Conservation (phyloP, 2,888 invertebrate species). For the Geophilus truncorum region DNA sequence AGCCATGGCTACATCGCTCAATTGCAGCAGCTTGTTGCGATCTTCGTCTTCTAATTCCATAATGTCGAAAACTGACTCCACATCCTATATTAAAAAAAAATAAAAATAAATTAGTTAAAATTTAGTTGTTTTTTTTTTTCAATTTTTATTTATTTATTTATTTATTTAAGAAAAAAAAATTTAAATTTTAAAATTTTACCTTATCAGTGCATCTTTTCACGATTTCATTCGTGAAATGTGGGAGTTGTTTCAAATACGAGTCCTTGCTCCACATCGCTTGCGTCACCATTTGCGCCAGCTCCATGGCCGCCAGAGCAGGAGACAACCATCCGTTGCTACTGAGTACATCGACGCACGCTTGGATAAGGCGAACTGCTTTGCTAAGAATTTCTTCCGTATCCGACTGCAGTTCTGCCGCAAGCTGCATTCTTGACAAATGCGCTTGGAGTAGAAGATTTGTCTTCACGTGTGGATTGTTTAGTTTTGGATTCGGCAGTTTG, state of each 20-base stretch:
- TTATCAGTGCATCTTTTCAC: conserved; percentile 88
- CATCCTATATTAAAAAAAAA: conserved; percentile 51
- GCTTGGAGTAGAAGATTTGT: conserved; percentile 93
- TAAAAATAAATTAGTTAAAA: no score
- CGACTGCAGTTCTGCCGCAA: conserved; percentile 93
- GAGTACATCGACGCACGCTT: conserved; percentile 86
- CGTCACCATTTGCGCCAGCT: conserved; percentile 98
- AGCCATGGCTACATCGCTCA: conserved; percentile 80
- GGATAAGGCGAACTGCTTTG: conserved; percentile 55
- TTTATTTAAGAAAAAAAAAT: neutral
- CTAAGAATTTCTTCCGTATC: conserved; percentile 88
- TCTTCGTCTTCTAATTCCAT: conserved; percentile 89
- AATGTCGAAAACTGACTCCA: conserved; percentile 91
- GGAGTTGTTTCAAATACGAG: conserved; percentile 92
- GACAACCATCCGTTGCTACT: conserved; percentile 96
- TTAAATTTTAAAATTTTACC: conserved; percentile 53
- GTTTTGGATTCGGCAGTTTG: conserved; percentile 70
- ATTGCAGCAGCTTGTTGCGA: conserved; percentile 64
- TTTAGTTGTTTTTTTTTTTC: no score
- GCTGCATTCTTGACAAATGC: conserved; percentile 85
- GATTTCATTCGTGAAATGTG: conserved; percentile 84
- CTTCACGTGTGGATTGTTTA: conserved; percentile 95
- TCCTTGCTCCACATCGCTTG: conserved; percentile 99
- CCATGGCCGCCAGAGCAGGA: conserved; percentile 99
- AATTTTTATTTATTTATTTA: no score